phyloP scores from a whole-genome alignment of 1,140 invertebrate species.

The Anagrus nilaparvatae region DNA sequence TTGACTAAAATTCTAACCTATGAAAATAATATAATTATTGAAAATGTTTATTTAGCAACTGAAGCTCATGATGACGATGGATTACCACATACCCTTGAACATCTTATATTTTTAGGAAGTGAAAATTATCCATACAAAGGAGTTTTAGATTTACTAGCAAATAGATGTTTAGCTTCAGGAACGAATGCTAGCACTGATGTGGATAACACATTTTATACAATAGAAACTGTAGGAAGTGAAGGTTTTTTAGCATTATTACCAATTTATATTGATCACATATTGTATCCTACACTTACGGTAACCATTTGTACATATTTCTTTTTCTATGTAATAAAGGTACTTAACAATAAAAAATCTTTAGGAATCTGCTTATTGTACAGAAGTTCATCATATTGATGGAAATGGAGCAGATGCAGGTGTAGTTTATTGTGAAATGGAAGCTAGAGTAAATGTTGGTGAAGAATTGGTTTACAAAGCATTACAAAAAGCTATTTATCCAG shows the following conservation, averaged over 20 bases:
- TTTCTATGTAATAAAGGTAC: conserved; percentile 6
- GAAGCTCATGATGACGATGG: conserved; percentile 88
- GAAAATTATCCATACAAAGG: conserved; percentile 85
- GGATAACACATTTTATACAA: conserved; percentile 84
- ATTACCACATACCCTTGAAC: conserved; percentile 84
- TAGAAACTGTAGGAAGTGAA: conserved; percentile 75
- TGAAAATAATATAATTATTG: conserved; percentile 4
- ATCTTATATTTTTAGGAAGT: conserved; percentile 85
- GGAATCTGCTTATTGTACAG: conserved; percentile 74
- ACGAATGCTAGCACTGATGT: conserved; percentile 80
- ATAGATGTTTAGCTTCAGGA: conserved; percentile 78
- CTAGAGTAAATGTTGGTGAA: conserved; percentile 70
- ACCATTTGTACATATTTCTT: conserved; percentile 12
- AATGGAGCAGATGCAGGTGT: conserved; percentile 84
- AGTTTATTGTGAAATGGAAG: conserved; percentile 91
- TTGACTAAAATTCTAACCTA: neutral
- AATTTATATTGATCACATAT: conserved; percentile 83
- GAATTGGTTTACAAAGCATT: conserved; percentile 53
- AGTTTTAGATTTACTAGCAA: conserved; percentile 77
- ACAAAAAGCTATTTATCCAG: conserved; percentile 62
- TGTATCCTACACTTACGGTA: conserved; percentile 73
- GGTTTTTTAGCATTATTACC: conserved; percentile 83
- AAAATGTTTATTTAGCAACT: conserved; percentile 51
- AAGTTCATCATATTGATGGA: conserved; percentile 84
- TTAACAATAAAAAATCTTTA: conserved; percentile 24